Evolutionary conservation across 1,140 invertebrate genomes (phyloP).

Genomic region (Daktulosphaira vitifoliae): DNA sequence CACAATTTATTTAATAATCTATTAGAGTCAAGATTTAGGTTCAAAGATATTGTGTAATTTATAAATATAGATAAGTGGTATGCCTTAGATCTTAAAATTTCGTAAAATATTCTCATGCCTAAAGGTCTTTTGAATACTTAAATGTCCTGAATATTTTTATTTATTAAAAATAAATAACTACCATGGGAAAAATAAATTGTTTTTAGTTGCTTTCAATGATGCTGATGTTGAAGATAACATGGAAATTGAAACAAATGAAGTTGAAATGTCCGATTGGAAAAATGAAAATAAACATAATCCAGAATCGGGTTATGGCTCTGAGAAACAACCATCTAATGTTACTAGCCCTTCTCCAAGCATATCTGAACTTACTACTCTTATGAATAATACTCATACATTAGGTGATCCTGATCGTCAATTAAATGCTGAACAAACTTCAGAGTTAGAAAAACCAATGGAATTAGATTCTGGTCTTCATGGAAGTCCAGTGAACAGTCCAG

Average conservation of each 20-base stretch:
- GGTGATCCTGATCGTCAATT: constrained; percentile 18
- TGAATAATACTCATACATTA: constrained; percentile 27
- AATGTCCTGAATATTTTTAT: constrained; percentile 35
- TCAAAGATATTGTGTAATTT: no score
- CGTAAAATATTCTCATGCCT: no score
- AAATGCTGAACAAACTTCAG: constrained; percentile 12
- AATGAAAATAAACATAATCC: constrained; percentile 43
- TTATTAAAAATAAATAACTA: no score
- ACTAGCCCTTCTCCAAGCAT: constrained; percentile 37
- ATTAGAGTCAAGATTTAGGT: no score
- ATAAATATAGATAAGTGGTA: no score
- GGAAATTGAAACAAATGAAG: constrained; percentile 47
- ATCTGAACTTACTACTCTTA: constrained; percentile 19
- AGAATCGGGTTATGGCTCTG: constrained; percentile 62
- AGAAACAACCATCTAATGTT: constrained; percentile 45
- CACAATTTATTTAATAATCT: no score
- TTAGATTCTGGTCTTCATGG: constrained; percentile 40
- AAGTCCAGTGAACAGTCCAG: constrained; percentile 46
- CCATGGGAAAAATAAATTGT: no score
- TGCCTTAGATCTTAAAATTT: no score
- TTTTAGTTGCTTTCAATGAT: no score
- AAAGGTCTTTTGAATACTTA: neutral
- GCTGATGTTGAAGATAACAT: constrained; percentile 71
- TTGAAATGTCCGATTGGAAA: constrained; percentile 38
- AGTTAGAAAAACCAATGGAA: constrained; percentile 26